Evolutionary conservation across 2,888 invertebrate species (phyloP).

Genomic region (Spicauda simplicius): DNA sequence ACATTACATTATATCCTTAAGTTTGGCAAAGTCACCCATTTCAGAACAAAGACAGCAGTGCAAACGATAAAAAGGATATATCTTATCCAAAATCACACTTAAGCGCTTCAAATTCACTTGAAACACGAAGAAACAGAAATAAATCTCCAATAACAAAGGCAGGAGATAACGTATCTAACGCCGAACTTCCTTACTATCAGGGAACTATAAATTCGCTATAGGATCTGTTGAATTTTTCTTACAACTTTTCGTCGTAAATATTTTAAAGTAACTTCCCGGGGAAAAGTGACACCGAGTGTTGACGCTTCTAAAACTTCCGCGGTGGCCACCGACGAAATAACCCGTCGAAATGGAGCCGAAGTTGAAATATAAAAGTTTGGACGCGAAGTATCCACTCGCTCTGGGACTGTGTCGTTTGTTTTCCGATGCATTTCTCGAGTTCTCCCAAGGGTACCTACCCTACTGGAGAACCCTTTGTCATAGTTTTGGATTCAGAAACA

Average conservation of each 20-base stretch:
- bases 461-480: conserved; percentile 47
- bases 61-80: conserved; percentile 26
- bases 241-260: conserved; percentile 78
- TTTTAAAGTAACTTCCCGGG: conserved; percentile 79
- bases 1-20: conserved; percentile 12
- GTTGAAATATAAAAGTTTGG: conserved; percentile 78
- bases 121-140: conserved; percentile 63
- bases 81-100: conserved; percentile 33
- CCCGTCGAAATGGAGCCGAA: conserved; percentile 69
- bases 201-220: conserved; percentile 73
- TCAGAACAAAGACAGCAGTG: conserved; percentile 20
- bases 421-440: conserved; percentile 52
- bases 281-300: conserved; percentile 79
- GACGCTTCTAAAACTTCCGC: conserved; percentile 67
- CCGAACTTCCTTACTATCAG: conserved; percentile 69
- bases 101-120: conserved; percentile 44
- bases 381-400: conserved; percentile 48
- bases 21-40: conserved; percentile 29
- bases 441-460: conserved; percentile 42
- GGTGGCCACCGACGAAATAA: conserved; percentile 75
- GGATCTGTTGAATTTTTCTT: conserved; percentile 67
- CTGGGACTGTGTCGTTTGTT: conserved; percentile 61
- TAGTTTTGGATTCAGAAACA: conserved; percentile 46
- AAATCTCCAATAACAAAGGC: conserved; percentile 60
- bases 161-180: conserved; percentile 60